phyloP scores from a whole-genome alignment of 2,888 invertebrate species.

The Hipparchia semele region DNA sequence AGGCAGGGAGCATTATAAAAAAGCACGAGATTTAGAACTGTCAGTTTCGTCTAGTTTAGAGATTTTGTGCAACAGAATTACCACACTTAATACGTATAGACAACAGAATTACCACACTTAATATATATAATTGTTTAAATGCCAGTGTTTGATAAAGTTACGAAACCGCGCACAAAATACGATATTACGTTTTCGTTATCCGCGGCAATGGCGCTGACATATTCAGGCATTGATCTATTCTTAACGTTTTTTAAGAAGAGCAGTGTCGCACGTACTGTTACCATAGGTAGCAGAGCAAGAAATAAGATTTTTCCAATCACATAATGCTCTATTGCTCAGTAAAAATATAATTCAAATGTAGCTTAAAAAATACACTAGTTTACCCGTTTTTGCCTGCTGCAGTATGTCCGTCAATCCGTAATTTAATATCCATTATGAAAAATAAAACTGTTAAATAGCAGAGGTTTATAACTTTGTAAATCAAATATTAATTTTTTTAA shows the following conservation, averaged over 20 bases:
- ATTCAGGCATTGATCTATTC: conserved; percentile 2
- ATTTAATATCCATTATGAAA: background rate
- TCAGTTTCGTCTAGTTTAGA: too few relatives aligned
- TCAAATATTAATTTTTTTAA: too few relatives aligned
- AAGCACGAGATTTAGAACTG: too few relatives aligned
- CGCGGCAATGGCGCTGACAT: background rate
- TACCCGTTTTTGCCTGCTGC: background rate
- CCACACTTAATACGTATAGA: too few relatives aligned
- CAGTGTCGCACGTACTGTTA: background rate
- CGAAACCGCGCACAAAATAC: background rate
- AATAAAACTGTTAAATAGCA: background rate
- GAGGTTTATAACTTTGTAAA: too few relatives aligned
- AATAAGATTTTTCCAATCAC: background rate
- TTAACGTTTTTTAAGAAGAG: conserved; percentile 1
- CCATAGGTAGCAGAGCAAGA: background rate
- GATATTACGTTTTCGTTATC: background rate
- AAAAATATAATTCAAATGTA: background rate
- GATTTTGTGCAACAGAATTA: too few relatives aligned
- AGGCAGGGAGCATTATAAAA: too few relatives aligned
- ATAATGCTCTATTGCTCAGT: background rate
- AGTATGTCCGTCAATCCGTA: background rate
- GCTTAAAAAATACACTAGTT: background rate
- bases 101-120: too few relatives aligned
- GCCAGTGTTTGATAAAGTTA: background rate
- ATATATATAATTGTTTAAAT: background rate